Percentiles rank a stretch among this genome's conserved stretches.
These are phyloP conservation scores for Leucoraja ocellata DNA, from an alignment of 2,797 vertebrate genomes.

Conservation along the genomic window DNA sequence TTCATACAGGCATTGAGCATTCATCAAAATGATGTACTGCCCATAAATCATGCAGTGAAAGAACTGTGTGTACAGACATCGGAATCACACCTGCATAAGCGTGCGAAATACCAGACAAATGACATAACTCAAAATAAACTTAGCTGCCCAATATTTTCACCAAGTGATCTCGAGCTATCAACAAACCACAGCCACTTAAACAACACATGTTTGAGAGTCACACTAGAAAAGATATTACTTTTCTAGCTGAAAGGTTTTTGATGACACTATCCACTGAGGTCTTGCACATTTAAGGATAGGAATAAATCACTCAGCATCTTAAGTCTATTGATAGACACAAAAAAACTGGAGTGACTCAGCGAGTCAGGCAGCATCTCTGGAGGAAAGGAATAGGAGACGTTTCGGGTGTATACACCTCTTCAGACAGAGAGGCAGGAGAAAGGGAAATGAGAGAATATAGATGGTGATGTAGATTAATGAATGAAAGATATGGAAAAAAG, in stretches of 20 bases:
- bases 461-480: too few relatives aligned
- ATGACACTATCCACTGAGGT: not conserved
- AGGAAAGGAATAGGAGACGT: too few relatives aligned
- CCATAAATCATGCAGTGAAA: not conserved
- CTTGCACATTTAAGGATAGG: not conserved
- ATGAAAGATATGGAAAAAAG: too few relatives aligned
- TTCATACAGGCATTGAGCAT: not conserved
- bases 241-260: not conserved
- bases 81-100: not conserved
- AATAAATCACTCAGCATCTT: not conserved
- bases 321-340: not conserved
- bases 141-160: not conserved
- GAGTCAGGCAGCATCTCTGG: too few relatives aligned
- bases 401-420: too few relatives aligned
- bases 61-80: not conserved
- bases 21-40: not conserved
- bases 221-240: not conserved
- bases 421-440: too few relatives aligned
- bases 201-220: not conserved
- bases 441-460: too few relatives aligned
- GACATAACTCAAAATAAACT: not conserved
- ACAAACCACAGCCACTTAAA: not conserved
- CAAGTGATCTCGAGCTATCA: not conserved
- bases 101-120: not conserved
- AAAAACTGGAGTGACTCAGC: too few relatives aligned